These are phyloP conservation scores for Drosophila ambigua DNA, from an alignment of 1,140 invertebrate species.

Conservation along the genomic window DNA sequence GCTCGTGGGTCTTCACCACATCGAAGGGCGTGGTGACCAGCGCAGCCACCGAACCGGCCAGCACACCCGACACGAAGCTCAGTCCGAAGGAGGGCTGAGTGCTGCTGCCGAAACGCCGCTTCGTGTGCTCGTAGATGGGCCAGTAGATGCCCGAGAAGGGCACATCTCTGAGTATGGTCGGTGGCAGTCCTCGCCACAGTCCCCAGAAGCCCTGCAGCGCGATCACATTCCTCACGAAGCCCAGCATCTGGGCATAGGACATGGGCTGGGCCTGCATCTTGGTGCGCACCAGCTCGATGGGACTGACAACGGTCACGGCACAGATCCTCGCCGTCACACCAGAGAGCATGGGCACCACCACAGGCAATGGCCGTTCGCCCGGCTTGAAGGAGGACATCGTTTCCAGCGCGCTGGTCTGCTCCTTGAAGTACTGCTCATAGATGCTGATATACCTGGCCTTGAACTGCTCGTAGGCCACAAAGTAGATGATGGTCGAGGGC, in stretches of 20 bases:
- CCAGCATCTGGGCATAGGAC: constrained; percentile 90
- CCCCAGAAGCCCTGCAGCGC: constrained; percentile 90
- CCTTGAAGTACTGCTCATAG: constrained; percentile 81
- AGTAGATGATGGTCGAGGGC: constrained; percentile 98
- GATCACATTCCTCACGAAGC: constrained; percentile 86
- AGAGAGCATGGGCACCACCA: constrained; percentile 91
- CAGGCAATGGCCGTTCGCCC: constrained; percentile 83
- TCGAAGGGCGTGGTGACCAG: constrained; percentile 97
- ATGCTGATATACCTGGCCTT: constrained; percentile 86
- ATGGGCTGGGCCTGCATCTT: constrained; percentile 98
- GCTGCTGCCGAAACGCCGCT: constrained; percentile 85
- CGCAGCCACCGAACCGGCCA: constrained; percentile 95
- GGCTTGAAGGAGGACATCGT: background rate
- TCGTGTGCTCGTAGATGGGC: constrained; percentile 95
- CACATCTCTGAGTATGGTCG: constrained; percentile 97
- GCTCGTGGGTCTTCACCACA: constrained; percentile 99
- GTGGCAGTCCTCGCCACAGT: constrained; percentile 94
- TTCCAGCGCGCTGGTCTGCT: too few species aligned
- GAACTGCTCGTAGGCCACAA: constrained; percentile 98
- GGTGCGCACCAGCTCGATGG: constrained; percentile 97
- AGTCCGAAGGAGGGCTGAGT: constrained; percentile 89
- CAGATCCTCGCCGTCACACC: constrained; percentile 92
- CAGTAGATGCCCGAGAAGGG: constrained; percentile 99
- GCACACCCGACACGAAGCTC: constrained; percentile 93
- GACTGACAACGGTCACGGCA: constrained; percentile 95